A percentile compares a stretch with the other conserved stretches of the same genome.
Evolutionary conservation across 2,113 vertebrate species (phyloP).

Genomic region (Psilopogon haemacephalus): DNA sequence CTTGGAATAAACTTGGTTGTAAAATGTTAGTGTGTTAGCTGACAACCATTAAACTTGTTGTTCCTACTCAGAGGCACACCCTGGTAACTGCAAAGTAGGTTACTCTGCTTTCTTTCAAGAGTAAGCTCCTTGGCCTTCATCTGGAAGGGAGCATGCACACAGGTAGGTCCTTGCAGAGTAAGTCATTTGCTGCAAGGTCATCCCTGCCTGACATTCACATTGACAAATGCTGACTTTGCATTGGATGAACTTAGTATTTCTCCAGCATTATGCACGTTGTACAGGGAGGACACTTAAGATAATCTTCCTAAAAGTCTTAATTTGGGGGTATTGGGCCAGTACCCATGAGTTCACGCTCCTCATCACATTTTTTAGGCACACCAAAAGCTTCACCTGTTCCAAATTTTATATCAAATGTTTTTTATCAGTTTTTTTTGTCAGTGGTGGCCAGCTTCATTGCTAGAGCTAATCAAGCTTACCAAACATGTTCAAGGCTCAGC

Average conservation of each 20-base stretch:
- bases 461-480: neutral
- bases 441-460: neutral
- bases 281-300: neutral
- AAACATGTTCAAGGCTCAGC: neutral
- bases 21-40: neutral
- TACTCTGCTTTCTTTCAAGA: neutral
- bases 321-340: neutral
- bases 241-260: neutral
- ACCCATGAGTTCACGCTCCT: neutral
- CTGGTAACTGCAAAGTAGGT: neutral
- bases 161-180: neutral
- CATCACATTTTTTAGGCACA: neutral
- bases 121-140: neutral
- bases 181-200: neutral
- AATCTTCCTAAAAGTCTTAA: neutral
- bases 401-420: neutral
- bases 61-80: neutral
- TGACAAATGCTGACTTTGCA: neutral
- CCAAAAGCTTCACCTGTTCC: neutral
- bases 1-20: neutral
- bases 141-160: neutral
- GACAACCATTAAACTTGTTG: neutral
- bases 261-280: rapidly evolving
- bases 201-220: neutral
- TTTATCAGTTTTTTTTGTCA: neutral